A percentile compares a stretch with the other conserved stretches of the same genome.
Evolutionary conservation across 2,888 invertebrate genomes (phyloP).

Genomic region (Erebia aethiops): DNA sequence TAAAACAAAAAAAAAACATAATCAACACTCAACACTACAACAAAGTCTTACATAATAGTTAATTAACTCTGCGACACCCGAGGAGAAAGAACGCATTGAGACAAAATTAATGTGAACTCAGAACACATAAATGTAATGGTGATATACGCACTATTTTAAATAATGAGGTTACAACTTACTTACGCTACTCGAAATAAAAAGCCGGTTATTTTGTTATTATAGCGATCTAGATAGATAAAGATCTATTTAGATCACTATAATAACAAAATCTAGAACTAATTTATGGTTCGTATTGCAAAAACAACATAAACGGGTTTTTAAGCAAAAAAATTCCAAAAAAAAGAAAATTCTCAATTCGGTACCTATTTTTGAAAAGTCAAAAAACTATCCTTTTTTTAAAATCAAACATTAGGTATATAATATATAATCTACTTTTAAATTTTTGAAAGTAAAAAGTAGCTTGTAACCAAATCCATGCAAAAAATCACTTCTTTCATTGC

Average conservation of each 20-base stretch:
- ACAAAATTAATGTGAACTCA: neutral
- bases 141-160: neutral
- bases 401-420: no score
- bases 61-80: conserved; percentile 14
- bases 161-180: neutral
- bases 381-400: no score
- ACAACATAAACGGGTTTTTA: neutral
- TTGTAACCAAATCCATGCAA: no score
- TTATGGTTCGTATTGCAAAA: neutral
- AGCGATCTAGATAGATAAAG: neutral
- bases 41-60: no score
- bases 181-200: neutral
- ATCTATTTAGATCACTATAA: no score
- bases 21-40: neutral
- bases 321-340: no score
- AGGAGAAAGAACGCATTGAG: conserved; percentile 13
- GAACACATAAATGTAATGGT: conserved; percentile 15
- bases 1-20: neutral
- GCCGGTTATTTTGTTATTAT: neutral
- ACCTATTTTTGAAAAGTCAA: no score
- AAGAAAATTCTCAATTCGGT: no score
- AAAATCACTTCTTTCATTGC: no score
- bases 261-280: no score
- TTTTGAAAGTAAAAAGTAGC: no score
- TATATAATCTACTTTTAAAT: no score